Base-by-base conservation (phyloP, 2,888 invertebrate genomes). In the Drosophila barbarae region DNA sequence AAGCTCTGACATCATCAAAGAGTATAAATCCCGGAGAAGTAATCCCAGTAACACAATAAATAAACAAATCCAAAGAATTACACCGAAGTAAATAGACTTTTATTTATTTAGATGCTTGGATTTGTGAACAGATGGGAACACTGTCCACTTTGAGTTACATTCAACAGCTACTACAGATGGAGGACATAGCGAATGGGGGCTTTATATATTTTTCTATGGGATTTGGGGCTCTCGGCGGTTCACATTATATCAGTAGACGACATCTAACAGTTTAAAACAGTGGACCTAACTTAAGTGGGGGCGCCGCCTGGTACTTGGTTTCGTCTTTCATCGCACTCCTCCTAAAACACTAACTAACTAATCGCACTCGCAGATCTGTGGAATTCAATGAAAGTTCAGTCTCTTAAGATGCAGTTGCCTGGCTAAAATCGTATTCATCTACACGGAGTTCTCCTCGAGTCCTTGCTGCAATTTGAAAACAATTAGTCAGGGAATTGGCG, bases 401-500 rank as follows among this genome's bases (percentile, higher is more conserved):
- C 81, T 82, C 81, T 83, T 85, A 57, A 80, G 84, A 80, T 80
- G 71, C 80, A 63, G 58, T 69, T 74, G 72, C 76, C 71, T 58
- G 54, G 71, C 76, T 72, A 54, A 54, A 57, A 67, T 67, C 65
- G 41, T 41, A 41, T 55, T 61, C 58, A 26, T 21, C 39, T 87
- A 89, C 51, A 89, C 89, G 47, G 88, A 89, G 65, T 89, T 89
- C 74, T 89, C 89, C 49, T 88, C 89, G 39, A 89, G 82, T 76
- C 87, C 89, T 76, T 88, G 88, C 86, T 87, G 79, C 54, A 72
- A 70, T 15, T 32, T 26, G 15, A 51, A 9, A 53, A 32, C 30
- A n/a, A 42, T 66, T 66, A 41, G 30, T 63, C 28, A 4, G 4
- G 6, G 10, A 7, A 28, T 9, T 36, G 26, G 15, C 5, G 36